Evolutionary conservation across 2,888 invertebrate species (phyloP).

Genomic region (Zaprionus obscuricornis): DNA sequence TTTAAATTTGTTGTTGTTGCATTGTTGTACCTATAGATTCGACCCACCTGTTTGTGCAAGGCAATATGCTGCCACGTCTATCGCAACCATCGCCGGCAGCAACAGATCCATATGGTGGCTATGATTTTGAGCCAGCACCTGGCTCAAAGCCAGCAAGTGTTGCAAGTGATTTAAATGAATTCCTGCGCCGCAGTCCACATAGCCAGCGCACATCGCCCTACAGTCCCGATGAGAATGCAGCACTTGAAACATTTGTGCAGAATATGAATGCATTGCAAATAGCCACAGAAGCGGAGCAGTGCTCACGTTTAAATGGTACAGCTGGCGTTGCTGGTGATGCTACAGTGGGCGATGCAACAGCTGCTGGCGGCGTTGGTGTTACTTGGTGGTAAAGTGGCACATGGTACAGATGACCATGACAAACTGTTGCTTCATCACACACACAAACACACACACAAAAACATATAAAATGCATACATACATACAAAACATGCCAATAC

Average conservation of each 20-base stretch:
- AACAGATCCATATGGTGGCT: conserved; percentile 94
- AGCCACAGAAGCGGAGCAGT: conserved; percentile 74
- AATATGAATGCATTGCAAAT: conserved; percentile 81
- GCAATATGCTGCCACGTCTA: conserved; percentile 87
- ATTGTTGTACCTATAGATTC: no score
- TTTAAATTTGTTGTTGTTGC: no score
- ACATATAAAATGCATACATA: no score
- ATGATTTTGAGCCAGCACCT: conserved; percentile 91
- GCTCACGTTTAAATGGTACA: conserved; percentile 73
- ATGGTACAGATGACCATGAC: conserved; percentile 50
- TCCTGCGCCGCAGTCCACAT: conserved; percentile 83
- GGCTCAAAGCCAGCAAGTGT: conserved; percentile 84
- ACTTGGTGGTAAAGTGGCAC: conserved; percentile 59
- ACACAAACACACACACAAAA: conserved; percentile 16
- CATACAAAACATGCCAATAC: conserved; percentile 17
- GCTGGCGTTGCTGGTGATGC: conserved; percentile 52
- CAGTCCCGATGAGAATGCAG: conserved; percentile 75
- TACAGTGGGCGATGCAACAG: conserved; percentile 38
- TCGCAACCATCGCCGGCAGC: conserved; percentile 86
- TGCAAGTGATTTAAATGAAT: conserved; percentile 90
- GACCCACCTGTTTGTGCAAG: conserved; percentile 90
- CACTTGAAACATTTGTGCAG: conserved; percentile 81
- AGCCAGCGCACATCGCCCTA: conserved; percentile 81
- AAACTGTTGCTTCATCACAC: conserved; percentile 39
- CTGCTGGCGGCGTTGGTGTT: conserved; percentile 51